Evolutionary conservation across 2,113 vertebrate genomes (phyloP), one percentile per base, ranked within the genome.

Genomic region (Lonchura striata): DNA sequence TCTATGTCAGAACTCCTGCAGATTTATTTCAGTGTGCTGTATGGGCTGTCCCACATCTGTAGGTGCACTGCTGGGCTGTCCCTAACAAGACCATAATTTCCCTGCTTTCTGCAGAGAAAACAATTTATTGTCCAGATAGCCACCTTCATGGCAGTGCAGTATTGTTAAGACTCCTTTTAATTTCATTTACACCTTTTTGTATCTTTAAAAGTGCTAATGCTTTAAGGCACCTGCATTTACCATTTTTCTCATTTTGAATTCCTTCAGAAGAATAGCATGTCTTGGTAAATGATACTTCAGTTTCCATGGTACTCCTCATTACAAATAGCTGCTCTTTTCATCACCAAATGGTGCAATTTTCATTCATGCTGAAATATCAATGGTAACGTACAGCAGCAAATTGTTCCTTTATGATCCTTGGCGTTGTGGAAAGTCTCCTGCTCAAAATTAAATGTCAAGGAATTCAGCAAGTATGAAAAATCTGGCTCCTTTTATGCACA

Each of bases 271-370:
- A 82, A 12, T 5, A 50, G 16, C 47, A 71, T 94, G 81, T 77
- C 83, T 94, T 91, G 59, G 85, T 92, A 92, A 96, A 91, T 80
- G 60, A 78, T 90, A 95, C 95, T 97, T 86, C 91, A 23, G 92
- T 97, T 97, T 97, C 89, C 75, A 95, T 91, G 96, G 96, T 78
- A 93, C 88, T 96, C 86, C 80, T 92, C 79, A 69, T 93, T 75
- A 85, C 50, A 93, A 95, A 84, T 86, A 86, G 61, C 53, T 94
- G 81, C 69, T 92, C 82, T 92, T 92, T 96, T 95, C 85, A 94
- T 93, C 81, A 79, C 65, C 15, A 60, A 96, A 91, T 19, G 10
- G 24, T 61, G 92, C 93, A 81, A 82, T 95, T 95, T 95, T 94
- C 85, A 88, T 96, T 96, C 92, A 96, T 83, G 81, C 79, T 21